Percentiles rank a stretch among this genome's conserved stretches.
Evolutionary conservation across 2,888 invertebrate species (phyloP).

Genomic region (Euzophera pinguis): DNA sequence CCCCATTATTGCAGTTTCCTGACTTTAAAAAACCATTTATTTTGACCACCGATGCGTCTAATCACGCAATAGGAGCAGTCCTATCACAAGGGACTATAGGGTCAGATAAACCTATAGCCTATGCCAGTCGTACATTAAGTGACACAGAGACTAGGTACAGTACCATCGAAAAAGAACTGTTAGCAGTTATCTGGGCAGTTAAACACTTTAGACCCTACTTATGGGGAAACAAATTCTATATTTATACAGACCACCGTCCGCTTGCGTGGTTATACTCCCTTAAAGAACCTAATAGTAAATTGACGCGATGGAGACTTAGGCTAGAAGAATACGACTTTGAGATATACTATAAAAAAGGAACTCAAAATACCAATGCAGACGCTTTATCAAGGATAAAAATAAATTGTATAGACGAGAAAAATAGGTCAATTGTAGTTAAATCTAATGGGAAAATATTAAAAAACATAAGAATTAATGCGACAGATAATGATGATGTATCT

Average conservation of each 20-base stretch:
- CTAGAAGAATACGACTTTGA: constrained; percentile 25
- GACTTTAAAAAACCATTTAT: constrained; percentile 30
- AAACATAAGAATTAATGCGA: background rate
- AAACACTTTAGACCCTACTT: constrained; percentile 43
- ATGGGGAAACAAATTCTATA: constrained; percentile 39
- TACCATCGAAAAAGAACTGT: constrained; percentile 41
- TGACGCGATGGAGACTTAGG: constrained; percentile 40
- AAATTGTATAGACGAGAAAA: background rate
- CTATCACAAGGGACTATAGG: constrained; percentile 29
- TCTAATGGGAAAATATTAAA: background rate
- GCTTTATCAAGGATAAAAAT: constrained; percentile 25
- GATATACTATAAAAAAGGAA: constrained; percentile 29
- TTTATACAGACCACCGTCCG: constrained; percentile 48
- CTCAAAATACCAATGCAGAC: constrained; percentile 32
- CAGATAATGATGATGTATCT: constrained; percentile 12
- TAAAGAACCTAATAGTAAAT: constrained; percentile 43
- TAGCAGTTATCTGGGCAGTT: constrained; percentile 39
- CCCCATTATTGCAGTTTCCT: constrained; percentile 36
- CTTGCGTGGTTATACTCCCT: constrained; percentile 39
- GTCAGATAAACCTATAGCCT: constrained; percentile 27
- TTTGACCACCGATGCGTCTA: constrained; percentile 26
- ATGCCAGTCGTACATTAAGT: constrained; percentile 28
- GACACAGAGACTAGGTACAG: constrained; percentile 28
- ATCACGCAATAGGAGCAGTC: constrained; percentile 24
- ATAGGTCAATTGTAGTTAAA: constrained; percentile 19